Conservation (phyloP, 2,797 vertebrate genomes). For the Microctenopoma stevenorrisi region DNA sequence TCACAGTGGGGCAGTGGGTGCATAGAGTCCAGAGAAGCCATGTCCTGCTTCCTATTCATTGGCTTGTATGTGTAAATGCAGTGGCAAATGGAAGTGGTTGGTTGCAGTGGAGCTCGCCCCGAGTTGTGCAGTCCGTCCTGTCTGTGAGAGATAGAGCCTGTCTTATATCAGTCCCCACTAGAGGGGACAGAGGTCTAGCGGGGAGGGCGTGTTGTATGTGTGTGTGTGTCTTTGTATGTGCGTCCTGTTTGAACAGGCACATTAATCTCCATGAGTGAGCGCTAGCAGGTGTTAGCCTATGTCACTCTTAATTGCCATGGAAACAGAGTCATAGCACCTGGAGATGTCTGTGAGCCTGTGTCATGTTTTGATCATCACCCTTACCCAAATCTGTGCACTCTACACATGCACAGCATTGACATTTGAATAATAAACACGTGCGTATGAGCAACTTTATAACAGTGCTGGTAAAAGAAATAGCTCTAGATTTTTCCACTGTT, state of each 20-base stretch:
- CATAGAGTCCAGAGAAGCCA: conserved; percentile 31
- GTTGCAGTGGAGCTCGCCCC: conserved; percentile 72
- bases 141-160: conserved; percentile 82
- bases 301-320: conserved; percentile 81
- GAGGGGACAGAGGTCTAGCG: conserved; percentile 74
- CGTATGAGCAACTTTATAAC: background rate
- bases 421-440: background rate
- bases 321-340: conserved; percentile 85
- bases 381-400: background rate
- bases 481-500: background rate
- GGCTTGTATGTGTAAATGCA: conserved; percentile 68
- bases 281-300: conserved; percentile 87
- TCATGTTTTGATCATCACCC: conserved; percentile 60
- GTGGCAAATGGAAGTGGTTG: conserved; percentile 72
- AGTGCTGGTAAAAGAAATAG: background rate
- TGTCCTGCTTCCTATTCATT: conserved; percentile 59
- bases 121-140: conserved; percentile 63
- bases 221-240: conserved; percentile 64
- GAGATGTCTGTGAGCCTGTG: conserved; percentile 71
- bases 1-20: conserved; percentile 40
- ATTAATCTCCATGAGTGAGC: conserved; percentile 88
- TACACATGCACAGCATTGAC: background rate
- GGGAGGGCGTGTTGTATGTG: conserved; percentile 56
- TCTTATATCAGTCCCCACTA: conserved; percentile 88
- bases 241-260: conserved; percentile 71